These are phyloP conservation scores for Drosophila sp. DNA, from an alignment of 1,140 invertebrate genomes.

Conservation along the genomic window DNA sequence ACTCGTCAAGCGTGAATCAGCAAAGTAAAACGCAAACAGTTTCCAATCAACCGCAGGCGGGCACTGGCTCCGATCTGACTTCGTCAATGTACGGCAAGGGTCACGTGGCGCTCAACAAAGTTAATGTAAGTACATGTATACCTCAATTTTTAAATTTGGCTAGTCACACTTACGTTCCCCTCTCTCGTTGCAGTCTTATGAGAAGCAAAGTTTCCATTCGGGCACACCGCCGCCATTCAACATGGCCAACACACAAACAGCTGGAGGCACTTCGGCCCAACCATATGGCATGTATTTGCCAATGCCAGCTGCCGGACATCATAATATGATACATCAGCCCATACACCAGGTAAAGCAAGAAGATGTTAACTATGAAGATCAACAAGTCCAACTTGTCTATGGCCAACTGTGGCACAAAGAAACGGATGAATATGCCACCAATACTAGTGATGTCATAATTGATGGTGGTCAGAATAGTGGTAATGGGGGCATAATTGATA, in stretches of 20 bases:
- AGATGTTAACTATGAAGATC: slow-evolving; percentile 11
- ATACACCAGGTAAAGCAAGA: slow-evolving; percentile 87
- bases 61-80: slow-evolving; percentile 86
- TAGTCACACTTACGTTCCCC: neutral
- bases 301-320: slow-evolving; percentile 87
- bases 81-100: slow-evolving; percentile 89
- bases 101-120: slow-evolving; percentile 89
- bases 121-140: slow-evolving; percentile 85
- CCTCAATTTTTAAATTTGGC: neutral
- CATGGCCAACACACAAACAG: slow-evolving; percentile 88
- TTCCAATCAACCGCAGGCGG: slow-evolving; percentile 84
- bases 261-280: slow-evolving; percentile 87
- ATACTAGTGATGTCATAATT: slow-evolving; percentile 1
- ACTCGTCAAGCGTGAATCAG: slow-evolving; percentile 84
- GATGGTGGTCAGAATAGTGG: slow-evolving; percentile 5
- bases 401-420: slow-evolving; percentile 41
- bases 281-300: slow-evolving; percentile 89
- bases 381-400: slow-evolving; percentile 15
- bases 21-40: slow-evolving; percentile 85
- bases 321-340: slow-evolving; percentile 89
- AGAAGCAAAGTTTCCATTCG: slow-evolving; percentile 93
- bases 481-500: neutral
- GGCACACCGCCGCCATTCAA: slow-evolving; percentile 92
- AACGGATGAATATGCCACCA: slow-evolving; percentile 9
- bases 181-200: slow-evolving; percentile 87